Base-by-base conservation (phyloP, 1,140 invertebrate genomes). In the Cydia fagiglandana region DNA sequence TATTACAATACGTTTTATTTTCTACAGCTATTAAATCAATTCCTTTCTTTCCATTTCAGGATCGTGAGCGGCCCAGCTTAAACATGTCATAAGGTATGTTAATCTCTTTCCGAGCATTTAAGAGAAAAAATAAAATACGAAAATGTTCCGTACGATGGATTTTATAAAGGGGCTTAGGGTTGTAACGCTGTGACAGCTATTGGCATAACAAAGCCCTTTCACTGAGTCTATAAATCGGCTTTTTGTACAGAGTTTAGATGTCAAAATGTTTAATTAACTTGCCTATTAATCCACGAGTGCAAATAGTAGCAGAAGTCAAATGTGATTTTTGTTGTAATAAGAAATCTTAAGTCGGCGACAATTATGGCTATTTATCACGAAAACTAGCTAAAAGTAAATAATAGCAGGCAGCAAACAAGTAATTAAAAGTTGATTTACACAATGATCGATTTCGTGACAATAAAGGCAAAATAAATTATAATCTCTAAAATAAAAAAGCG, bases 81-180 rank as follows among this genome's bases (percentile, higher is more conserved):
- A 80, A 79, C 45, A 83, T 83, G 80, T 81, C 80, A 75, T 83
- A 83, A 83, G 80, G 80, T 83, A 77, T 75, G 74, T 73, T 75
- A 50, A 73, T 76, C 75, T 76, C 82, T 38, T 70, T 70, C n/a
- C 12, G 15, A 38, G 30, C 66, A 38, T 70, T 70, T 70, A 41
- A 70, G 34, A 70, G 34, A 38, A 70, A 68, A 70, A 70, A 70
- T 1, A 24, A 41, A 70, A 45, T 70, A 70, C 41, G 15, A 9
- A 70, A 70, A 70, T 70, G 66, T 38, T 41, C 38, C 30, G n/a
- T 38, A 17, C 34, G 30, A 15, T 20, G 34, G n/a, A 15, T 41
- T 41, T 70, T 70, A 45, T 45, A 38, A 38, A 70, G 17, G 38
- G 12, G 66, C 66, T 70, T 41, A 70, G 38, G 34, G 2, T 38